A percentile compares a stretch with the other conserved stretches of the same genome.
Evolutionary conservation across 2,113 vertebrate genomes (phyloP).

Genomic region (Barnardius zonarius): DNA sequence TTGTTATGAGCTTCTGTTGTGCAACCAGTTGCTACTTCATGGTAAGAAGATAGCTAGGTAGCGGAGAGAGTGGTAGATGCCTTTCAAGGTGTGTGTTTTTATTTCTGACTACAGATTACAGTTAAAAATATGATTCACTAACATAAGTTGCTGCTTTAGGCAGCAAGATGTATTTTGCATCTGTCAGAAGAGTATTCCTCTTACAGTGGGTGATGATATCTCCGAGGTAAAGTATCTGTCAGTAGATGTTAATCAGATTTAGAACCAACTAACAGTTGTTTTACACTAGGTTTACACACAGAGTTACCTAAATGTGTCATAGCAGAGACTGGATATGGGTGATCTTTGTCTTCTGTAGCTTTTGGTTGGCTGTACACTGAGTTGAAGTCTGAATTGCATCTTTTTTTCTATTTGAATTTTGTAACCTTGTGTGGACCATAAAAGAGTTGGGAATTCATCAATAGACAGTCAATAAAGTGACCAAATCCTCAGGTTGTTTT

Average conservation of each 20-base stretch:
- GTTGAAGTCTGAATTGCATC: neutral
- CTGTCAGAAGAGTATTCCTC: neutral
- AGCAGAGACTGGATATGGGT: neutral
- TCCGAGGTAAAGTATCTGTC: neutral
- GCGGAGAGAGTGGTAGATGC: neutral
- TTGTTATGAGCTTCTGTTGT: neutral
- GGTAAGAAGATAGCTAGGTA: neutral
- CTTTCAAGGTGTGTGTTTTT: neutral
- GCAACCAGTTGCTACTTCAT: neutral
- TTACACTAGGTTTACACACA: neutral
- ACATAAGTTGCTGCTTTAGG: neutral
- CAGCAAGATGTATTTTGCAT: neutral
- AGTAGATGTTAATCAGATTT: neutral
- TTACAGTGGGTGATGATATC: neutral
- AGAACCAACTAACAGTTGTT: neutral
- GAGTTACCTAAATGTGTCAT: neutral
- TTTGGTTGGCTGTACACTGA: neutral
- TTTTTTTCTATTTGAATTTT: neutral
- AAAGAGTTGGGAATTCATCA: neutral
- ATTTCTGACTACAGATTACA: neutral
- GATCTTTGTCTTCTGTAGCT: neutral
- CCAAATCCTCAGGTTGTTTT: neutral
- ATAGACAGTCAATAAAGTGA: neutral
- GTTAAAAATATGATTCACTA: neutral
- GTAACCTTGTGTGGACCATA: neutral